Base-by-base conservation (phyloP, 2,797 vertebrate species). In the Tinamus major region DNA sequence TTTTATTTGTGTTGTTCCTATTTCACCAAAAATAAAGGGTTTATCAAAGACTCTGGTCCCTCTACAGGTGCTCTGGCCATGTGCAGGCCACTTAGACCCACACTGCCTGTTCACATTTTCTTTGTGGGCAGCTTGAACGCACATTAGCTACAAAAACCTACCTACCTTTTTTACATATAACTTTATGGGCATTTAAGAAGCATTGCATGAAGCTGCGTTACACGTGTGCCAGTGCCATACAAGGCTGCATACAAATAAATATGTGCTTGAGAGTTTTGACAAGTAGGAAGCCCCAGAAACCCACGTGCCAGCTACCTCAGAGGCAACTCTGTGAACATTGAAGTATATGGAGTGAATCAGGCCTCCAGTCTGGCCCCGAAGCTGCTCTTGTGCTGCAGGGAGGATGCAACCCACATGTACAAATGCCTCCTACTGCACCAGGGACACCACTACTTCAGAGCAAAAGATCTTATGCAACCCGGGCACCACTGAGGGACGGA, bases 251-350 rank as follows among this genome's bases (percentile, higher is more conserved):
- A 44, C 4, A 16, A 35, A 75, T 12, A 70, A 55, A 81, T 2
- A 10, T 17, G 46, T 0, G 0, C 49, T 14, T 75, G 58, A 0
- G 3, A 23, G 62, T 0, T 0, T 61, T 68, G 62, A 53, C 71
- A 49, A 23, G n/a, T 23, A n/a, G n/a, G 33, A 79, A 59, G 1
- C 71, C 51, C 71, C 71, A 64, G 33, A 35, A 85, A 76, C 53
- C 53, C 31, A 17, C 29, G 3, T 17, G 29, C 17, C 29, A 55
- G 53, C 10, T 18, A 58, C 16, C 33, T 17, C 51, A 41, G 59
- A 79, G 78, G 56, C 64, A 85, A 5, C 33, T 37, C 24, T 51
- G 24, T 26, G 24, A 51, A 51, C 49, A 51, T 7, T 51, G 49
- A 51, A 69, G 46, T 2, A 64, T 2, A 10, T 8, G 62, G 18